phyloP scores from a whole-genome alignment of 1,140 invertebrate species.

The Cecropterus lyciades region DNA sequence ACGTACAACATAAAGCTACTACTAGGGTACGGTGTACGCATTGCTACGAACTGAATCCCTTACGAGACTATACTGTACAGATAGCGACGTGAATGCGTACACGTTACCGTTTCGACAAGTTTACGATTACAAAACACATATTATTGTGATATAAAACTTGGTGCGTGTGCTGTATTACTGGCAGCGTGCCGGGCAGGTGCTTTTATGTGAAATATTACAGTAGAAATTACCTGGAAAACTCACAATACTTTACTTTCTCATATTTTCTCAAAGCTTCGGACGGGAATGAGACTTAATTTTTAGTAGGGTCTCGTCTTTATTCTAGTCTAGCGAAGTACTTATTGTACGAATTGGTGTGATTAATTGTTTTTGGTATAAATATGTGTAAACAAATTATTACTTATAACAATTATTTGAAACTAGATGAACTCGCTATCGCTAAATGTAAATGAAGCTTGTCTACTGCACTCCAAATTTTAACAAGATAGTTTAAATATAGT shows the following conservation, averaged over 20 bases:
- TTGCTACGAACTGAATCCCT: conserved; percentile 3
- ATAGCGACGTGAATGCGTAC: conserved; percentile 49
- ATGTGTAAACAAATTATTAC: too few species aligned
- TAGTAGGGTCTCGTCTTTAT: conserved; percentile 5
- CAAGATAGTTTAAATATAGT: too few species aligned
- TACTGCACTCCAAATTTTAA: too few species aligned
- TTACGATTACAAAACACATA: conserved; percentile 81
- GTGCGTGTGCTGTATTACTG: conserved; percentile 82
- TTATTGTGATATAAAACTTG: conserved; percentile 81
- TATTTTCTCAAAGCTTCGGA: conserved; percentile 49
- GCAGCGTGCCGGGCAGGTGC: conserved; percentile 83
- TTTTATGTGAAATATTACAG: conserved; percentile 81
- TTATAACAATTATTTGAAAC: too few species aligned
- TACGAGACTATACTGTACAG: conserved; percentile 16
- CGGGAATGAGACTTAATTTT: conserved; percentile 45
- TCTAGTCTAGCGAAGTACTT: not conserved
- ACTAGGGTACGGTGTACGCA: conserved; percentile 72
- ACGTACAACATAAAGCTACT: conserved; percentile 81
- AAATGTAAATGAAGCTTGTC: too few species aligned
- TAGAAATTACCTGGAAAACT: conserved; percentile 77
- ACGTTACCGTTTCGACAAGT: conserved; percentile 71
- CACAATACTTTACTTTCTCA: conserved; percentile 58
- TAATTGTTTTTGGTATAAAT: too few species aligned
- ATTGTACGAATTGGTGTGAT: too few species aligned
- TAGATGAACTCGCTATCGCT: too few species aligned